Percentiles rank a stretch among this genome's conserved stretches.
Evolutionary conservation across 2,113 vertebrate genomes (phyloP).

Genomic region (Epinephelus fuscoguttatus): DNA sequence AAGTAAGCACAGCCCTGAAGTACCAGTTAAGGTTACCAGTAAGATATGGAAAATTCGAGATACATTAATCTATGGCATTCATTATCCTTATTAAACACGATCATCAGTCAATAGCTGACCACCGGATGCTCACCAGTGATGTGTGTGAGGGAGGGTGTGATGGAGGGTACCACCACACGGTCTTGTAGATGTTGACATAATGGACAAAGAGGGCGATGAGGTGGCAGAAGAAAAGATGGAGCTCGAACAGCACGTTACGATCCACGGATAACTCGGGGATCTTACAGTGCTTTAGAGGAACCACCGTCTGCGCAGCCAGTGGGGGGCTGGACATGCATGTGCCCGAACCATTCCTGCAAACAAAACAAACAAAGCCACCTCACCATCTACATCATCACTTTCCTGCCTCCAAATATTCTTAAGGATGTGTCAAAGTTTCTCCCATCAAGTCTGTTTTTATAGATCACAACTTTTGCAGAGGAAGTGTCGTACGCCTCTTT

Average conservation of each 20-base stretch:
- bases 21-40: background rate
- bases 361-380: background rate
- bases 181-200: constrained; percentile 99
- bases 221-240: constrained; percentile 98
- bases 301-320: constrained; percentile 92
- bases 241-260: constrained; percentile 93
- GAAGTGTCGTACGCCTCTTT: too few species aligned
- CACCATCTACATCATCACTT: too few species aligned
- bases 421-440: too few species aligned
- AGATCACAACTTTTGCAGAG: too few species aligned
- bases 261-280: constrained; percentile 96
- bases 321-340: constrained; percentile 95
- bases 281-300: constrained; percentile 96
- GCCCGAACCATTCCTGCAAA: constrained; percentile 91
- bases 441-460: too few species aligned
- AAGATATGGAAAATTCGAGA: background rate
- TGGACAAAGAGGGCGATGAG: constrained; percentile 97
- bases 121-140: constrained; percentile 88
- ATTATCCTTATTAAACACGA: background rate
- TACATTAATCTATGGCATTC: background rate
- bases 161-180: constrained; percentile 98
- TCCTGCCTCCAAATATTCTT: too few species aligned
- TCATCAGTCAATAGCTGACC: background rate
- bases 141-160: constrained; percentile 96
- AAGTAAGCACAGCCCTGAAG: background rate